Evolutionary conservation across 2,797 vertebrate species (phyloP).

Genomic region (Pelodytes ibericus): DNA sequence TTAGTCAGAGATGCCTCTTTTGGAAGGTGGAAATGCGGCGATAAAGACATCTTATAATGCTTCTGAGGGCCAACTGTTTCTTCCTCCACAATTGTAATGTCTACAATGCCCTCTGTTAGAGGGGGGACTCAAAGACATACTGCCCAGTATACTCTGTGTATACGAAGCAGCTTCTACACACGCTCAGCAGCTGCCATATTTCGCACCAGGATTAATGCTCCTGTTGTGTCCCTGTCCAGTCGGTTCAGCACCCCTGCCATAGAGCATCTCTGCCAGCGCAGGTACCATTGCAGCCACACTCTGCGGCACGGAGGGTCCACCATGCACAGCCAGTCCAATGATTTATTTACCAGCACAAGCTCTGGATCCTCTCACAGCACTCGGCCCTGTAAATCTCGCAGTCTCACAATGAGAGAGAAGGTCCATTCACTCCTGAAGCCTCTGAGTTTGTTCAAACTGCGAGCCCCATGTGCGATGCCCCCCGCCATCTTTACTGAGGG

Average conservation of each 20-base stretch:
- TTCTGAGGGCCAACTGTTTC: constrained; percentile 74
- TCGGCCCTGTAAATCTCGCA: no score
- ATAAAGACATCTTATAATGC: constrained; percentile 90
- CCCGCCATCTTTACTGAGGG: no score
- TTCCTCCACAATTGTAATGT: constrained; percentile 89
- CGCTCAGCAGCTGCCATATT: constrained; percentile 69
- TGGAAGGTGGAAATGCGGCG: constrained; percentile 77
- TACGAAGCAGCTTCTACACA: constrained; percentile 10
- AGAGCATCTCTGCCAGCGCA: constrained; percentile 82
- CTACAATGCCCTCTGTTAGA: constrained; percentile 83
- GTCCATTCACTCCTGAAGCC: no score
- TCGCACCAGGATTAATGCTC: constrained; percentile 83
- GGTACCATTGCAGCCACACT: constrained; percentile 82
- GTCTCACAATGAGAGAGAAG: no score
- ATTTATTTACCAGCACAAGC: no score
- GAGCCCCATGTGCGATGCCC: no score
- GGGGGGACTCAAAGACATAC: constrained; percentile 80
- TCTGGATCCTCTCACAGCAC: no score
- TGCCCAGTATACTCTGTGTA: constrained; percentile 70
- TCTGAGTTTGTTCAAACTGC: no score
- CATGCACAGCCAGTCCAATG: no score
- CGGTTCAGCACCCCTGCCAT: constrained; percentile 73
- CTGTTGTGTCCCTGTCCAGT: constrained; percentile 88
- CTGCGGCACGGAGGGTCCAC: constrained; percentile 71
- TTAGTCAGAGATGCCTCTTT: constrained; percentile 70